phyloP scores from a whole-genome alignment of 2,113 vertebrate genomes.

The Ptychochromis oligacanthus region DNA sequence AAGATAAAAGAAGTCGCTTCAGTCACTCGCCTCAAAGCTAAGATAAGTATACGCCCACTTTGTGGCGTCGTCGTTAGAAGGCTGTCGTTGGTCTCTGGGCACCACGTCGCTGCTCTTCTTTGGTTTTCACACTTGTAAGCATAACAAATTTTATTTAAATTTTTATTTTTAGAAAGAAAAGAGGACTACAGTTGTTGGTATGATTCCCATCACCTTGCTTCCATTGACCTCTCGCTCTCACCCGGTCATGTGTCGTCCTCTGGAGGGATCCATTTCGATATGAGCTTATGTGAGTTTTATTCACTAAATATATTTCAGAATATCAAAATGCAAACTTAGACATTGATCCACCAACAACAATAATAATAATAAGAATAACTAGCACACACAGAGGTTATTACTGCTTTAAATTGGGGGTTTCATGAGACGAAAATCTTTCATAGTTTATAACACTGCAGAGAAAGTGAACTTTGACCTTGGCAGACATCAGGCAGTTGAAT shows the following conservation, averaged over 20 bases:
- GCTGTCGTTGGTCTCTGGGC: neutral
- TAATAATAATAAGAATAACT: neutral
- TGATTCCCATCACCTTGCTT: too few species aligned
- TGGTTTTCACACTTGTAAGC: too few species aligned
- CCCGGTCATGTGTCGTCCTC: neutral
- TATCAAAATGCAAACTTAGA: neutral
- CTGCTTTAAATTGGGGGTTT: neutral
- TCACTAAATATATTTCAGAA: neutral
- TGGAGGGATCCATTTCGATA: neutral
- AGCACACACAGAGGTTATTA: neutral
- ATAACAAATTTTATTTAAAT: too few species aligned
- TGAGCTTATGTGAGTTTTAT: neutral
- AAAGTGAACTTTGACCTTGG: neutral
- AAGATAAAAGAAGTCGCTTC: neutral
- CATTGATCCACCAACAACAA: neutral
- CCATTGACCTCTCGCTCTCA: neutral
- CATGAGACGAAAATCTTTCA: neutral
- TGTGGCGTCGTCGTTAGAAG: too few species aligned
- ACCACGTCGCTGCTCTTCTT: neutral
- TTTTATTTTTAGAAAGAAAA: too few species aligned
- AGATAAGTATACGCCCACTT: neutral
- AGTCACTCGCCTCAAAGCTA: neutral
- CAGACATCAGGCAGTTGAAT: neutral
- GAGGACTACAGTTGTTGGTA: too few species aligned
- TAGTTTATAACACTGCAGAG: neutral